phyloP scores from a whole-genome alignment of 2,113 vertebrate genomes.

The Isichthys henryi region DNA sequence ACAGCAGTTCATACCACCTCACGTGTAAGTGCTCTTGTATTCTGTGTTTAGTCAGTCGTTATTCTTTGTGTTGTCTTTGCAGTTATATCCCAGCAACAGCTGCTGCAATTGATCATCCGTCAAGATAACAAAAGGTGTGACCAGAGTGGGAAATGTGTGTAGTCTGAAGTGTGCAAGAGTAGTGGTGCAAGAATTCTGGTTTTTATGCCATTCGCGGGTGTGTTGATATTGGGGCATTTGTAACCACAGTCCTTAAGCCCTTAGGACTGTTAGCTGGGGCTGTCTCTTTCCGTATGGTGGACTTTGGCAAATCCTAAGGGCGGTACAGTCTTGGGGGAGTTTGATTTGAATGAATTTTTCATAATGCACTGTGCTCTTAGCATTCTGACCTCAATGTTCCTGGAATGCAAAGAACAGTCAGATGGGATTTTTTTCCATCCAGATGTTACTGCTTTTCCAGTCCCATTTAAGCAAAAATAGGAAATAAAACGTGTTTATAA shows the following conservation, averaged over 20 bases:
- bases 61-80: not conserved
- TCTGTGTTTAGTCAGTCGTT: not conserved
- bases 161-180: not conserved
- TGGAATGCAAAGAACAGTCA: not conserved
- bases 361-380: not conserved
- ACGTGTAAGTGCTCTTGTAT: not conserved
- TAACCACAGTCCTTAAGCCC: not conserved
- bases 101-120: not conserved
- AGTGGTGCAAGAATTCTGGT: not conserved
- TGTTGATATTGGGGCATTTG: not conserved
- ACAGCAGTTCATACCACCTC: not conserved
- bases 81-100: not conserved
- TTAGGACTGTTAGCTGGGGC: not conserved
- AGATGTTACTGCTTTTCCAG: not conserved
- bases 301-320: slow-evolving; percentile 8
- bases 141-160: not conserved
- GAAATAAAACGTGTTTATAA: not conserved
- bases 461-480: not conserved
- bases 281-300: not conserved
- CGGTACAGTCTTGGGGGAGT: not conserved
- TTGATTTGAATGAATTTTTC: slow-evolving; percentile 2
- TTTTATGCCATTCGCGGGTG: not conserved
- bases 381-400: not conserved
- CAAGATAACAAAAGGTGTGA: slow-evolving; percentile 1
- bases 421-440: not conserved